These are phyloP conservation scores for Sarcophaga subvicina DNA, from an alignment of 2,888 invertebrate species.

Conservation along the genomic window DNA sequence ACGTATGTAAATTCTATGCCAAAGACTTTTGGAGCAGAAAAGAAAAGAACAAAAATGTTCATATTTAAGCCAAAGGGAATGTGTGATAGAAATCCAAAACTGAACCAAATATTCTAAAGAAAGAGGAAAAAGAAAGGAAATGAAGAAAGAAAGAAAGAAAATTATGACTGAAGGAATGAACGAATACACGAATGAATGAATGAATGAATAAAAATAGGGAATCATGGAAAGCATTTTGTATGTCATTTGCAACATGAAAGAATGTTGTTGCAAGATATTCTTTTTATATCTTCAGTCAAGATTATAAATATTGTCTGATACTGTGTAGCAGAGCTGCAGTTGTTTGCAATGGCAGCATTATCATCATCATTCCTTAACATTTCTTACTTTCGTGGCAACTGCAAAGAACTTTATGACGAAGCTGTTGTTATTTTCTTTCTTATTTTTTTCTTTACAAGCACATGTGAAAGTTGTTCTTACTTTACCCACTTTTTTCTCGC, in stretches of 20 bases:
- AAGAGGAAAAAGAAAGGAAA: neutral
- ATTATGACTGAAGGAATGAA: neutral
- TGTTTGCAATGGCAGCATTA: slow-evolving; percentile 44
- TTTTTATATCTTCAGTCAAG: slow-evolving; percentile 32
- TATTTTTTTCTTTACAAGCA: slow-evolving; percentile 11
- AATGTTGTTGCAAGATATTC: neutral
- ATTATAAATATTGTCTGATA: slow-evolving; percentile 41
- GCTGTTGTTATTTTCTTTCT: neutral
- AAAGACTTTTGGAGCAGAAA: neutral
- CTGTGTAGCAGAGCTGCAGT: slow-evolving; percentile 13
- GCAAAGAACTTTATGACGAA: neutral
- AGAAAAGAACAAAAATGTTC: slow-evolving; percentile 23
- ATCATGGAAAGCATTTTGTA: neutral
- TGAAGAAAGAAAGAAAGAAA: neutral
- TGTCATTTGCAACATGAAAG: neutral
- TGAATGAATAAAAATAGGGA: slow-evolving; percentile 17
- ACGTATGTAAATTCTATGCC: slow-evolving; percentile 53
- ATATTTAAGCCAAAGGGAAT: slow-evolving; percentile 57
- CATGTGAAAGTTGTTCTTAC: slow-evolving; percentile 36
- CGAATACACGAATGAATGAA: neutral
- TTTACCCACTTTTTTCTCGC: neutral
- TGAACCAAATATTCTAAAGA: neutral
- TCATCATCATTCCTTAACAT: slow-evolving; percentile 7
- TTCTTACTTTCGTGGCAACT: neutral
- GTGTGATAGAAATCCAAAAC: slow-evolving; percentile 14